Evolutionary conservation across 2,888 invertebrate species (phyloP), one percentile per base, ranked within the genome.

Genomic region (Drosophila monieri): DNA sequence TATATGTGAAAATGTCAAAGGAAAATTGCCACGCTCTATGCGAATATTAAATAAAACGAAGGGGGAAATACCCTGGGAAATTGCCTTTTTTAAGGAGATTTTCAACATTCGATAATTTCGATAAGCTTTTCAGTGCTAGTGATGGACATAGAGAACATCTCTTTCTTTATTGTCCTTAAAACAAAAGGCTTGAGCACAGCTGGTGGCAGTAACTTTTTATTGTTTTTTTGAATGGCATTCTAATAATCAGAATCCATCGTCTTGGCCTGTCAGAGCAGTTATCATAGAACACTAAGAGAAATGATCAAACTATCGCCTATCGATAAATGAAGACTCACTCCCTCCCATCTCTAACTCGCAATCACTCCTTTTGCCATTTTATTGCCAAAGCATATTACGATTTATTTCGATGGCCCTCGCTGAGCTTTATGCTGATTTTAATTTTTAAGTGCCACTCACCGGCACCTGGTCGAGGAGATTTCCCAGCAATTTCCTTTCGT

Each of bases 211-310:
- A 56, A 39, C 27, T 30, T 53, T 51, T 41, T 43, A 43, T 43
- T 61, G 53, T 39, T 65, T 27, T 48, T 46, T 57, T 65, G 52
- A 66, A 44, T 48, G 41, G 64, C 70, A 64, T 69, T 64, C 64
- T 55, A 64, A 70, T 69, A 71, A 71, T 69, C 71, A 58, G 47
- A 65, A 65, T 57, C 51, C 39, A 23, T 51, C 21, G 46, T 37
- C 39, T 39, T 60, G 21, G 21, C 51, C 51, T 51, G 21, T 60
- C 60, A 60, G 56, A 37, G 37, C 56, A 39, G 60, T 23, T 51
- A 60, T 60, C 60, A 35, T 35, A 5, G 14, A 32, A 41, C 39
- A 18, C 39, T 41, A 41, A 35, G 35, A 35, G 35, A 35, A 35
- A 35, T 18, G 18, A 18, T 1, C 2, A 18, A 30, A 6, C 35